Percentiles rank a stretch among this genome's conserved stretches.
phyloP scores from a whole-genome alignment of 2,113 vertebrate species.

The Prunella fulvescens region DNA sequence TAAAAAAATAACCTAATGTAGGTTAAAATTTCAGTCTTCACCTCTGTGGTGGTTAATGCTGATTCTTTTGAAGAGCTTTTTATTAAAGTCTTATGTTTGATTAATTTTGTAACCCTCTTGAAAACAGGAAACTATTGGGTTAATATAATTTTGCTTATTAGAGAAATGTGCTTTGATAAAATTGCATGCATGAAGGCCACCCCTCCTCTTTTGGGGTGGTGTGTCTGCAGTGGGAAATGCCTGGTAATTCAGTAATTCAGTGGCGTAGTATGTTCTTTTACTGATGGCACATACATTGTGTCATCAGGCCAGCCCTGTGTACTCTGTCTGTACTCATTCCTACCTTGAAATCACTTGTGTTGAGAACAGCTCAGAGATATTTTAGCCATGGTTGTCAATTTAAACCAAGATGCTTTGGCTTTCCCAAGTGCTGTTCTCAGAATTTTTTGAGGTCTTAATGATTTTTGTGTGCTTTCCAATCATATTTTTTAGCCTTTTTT shows the following conservation, averaged over 20 bases:
- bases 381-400: not conserved
- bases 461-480: not conserved
- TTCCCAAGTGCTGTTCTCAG: not conserved
- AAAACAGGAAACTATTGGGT: not conserved
- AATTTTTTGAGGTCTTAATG: not conserved
- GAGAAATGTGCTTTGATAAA: not conserved
- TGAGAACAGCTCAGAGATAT: not conserved
- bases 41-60: not conserved
- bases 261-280: fast-evolving
- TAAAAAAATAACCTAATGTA: not conserved
- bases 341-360: not conserved
- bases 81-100: not conserved
- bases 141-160: not conserved
- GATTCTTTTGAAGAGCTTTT: not conserved
- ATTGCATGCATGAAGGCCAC: not conserved
- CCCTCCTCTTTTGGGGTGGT: not conserved
- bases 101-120: not conserved
- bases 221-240: not conserved
- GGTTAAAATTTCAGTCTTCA: not conserved
- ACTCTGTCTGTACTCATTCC: not conserved
- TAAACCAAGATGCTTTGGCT: not conserved
- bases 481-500: not conserved
- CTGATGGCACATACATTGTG: not conserved
- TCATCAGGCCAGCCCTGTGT: not conserved
- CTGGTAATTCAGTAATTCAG: not conserved